Base-by-base conservation (phyloP, 1,140 invertebrate genomes). In the Drosophila obscura region DNA sequence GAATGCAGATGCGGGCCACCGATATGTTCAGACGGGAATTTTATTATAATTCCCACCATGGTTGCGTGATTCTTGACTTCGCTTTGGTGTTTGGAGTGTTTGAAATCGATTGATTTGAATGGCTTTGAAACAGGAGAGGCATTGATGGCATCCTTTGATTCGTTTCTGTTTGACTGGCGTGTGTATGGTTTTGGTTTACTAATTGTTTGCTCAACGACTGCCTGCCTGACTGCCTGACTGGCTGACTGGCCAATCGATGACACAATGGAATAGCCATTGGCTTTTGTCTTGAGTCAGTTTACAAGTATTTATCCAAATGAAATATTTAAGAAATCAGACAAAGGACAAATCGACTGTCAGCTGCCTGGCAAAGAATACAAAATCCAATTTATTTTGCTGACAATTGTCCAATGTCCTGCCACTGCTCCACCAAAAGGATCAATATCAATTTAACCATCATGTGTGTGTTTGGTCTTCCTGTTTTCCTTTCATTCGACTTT, bases 301-400 rank as follows among this genome's bases (percentile, higher is more conserved):
- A 45, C 35, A 75, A 48, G 48, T 51, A 67, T 49, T 83, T 45
- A 41, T 22, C 43, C 39, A 81, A 76, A 81, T 55, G 53, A 57
- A 59, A 75, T 69, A 65, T 58, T 57, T 57, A 28, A 41, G 44
- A 45, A 43, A 15, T 44, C 53, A 46, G 43, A 43, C 48, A 48
- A 31, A 56, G 61, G 52, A 57, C 48, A 66, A 74, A 64, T 64
- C 51, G 61, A 39, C 11, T 39, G 35, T 39, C 35, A 13, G 35
- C 13, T 13, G 45, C 64, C 57, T 72, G 82, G 65, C 63, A 82
- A 73, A 67, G 63, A 88, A 69, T 58, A 69, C 67, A 39, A 69
- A 87, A 88, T 79, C 71, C 78, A 88, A 88, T 87, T 88, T 88
- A 88, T 72, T 88, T 80, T 53, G 52, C 62, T 35, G 60, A 60